These are phyloP conservation scores for Andricus quercusramuli DNA, from an alignment of 2,888 invertebrate species.

Conservation along the genomic window DNA sequence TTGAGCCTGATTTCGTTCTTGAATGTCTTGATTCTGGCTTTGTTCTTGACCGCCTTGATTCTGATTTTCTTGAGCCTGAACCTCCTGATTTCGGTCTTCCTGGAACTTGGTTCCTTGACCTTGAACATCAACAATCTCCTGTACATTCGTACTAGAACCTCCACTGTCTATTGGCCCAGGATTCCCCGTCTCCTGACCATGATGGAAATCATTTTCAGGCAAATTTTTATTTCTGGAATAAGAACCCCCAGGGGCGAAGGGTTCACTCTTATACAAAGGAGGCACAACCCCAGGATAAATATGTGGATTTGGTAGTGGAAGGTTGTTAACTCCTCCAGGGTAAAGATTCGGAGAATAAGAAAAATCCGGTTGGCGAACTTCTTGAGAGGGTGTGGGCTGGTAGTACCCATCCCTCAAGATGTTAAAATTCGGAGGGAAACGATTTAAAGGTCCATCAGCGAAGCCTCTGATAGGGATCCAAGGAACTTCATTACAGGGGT, in stretches of 20 bases:
- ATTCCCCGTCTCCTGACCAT: neutral
- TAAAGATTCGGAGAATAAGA: conserved; percentile 54
- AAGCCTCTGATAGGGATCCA: conserved; percentile 85
- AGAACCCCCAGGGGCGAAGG: conserved; percentile 39
- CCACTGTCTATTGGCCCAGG: neutral
- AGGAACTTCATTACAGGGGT: conserved; percentile 89
- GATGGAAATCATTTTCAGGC: neutral
- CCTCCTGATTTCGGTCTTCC: neutral
- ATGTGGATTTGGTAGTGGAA: conserved; percentile 84
- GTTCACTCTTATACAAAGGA: conserved; percentile 82
- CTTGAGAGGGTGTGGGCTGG: conserved; percentile 57
- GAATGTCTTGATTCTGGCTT: neutral
- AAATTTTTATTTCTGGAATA: neutral
- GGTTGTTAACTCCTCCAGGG: conserved; percentile 47
- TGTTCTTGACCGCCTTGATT: conserved; percentile 4
- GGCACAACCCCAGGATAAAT: conserved; percentile 83
- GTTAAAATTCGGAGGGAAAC: conserved; percentile 35
- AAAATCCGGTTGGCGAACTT: conserved; percentile 61
- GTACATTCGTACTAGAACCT: neutral
- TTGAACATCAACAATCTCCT: neutral
- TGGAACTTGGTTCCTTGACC: neutral
- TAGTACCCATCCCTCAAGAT: conserved; percentile 31
- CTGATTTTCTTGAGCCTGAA: neutral
- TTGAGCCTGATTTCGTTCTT: neutral
- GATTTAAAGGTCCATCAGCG: conserved; percentile 33